Evolutionary conservation across 2,113 vertebrate species (phyloP).

Genomic region (Seriola quinqueradiata): DNA sequence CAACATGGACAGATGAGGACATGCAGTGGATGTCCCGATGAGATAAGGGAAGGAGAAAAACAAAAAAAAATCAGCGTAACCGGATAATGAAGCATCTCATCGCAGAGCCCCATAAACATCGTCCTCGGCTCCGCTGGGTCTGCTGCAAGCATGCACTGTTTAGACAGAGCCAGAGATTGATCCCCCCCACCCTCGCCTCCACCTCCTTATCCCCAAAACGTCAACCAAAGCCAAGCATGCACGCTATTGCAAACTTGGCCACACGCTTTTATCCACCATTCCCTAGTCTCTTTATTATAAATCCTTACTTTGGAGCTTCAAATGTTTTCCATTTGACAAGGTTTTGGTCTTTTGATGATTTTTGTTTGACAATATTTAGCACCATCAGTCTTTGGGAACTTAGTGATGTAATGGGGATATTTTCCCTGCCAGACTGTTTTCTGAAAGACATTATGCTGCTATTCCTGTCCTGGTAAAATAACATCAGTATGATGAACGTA

Average conservation of each 20-base stretch:
- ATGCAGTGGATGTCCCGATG: background rate
- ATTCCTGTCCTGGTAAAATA: slow-evolving; percentile 68
- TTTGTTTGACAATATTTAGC: slow-evolving; percentile 52
- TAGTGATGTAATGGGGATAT: slow-evolving; percentile 57
- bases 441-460: slow-evolving; percentile 59
- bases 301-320: slow-evolving; percentile 27
- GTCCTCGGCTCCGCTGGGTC: slow-evolving; percentile 75
- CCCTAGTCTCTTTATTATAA: slow-evolving; percentile 52
- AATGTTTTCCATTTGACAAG: slow-evolving; percentile 49
- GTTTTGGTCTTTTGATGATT: slow-evolving; percentile 38
- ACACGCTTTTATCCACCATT: slow-evolving; percentile 34
- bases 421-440: slow-evolving; percentile 54
- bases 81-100: slow-evolving; percentile 50
- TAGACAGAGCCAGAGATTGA: slow-evolving; percentile 80
- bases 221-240: slow-evolving; percentile 60
- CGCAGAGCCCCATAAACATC: slow-evolving; percentile 60
- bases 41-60: slow-evolving; percentile 13
- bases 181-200: slow-evolving; percentile 52
- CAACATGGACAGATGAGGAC: background rate
- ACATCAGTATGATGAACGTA: slow-evolving; percentile 43
- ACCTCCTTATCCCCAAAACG: slow-evolving; percentile 42
- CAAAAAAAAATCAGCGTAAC: slow-evolving; percentile 24
- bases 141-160: slow-evolving; percentile 74
- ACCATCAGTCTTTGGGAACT: slow-evolving; percentile 60
- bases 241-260: slow-evolving; percentile 63